These are phyloP conservation scores for Campaea margaritaria DNA, from an alignment of 2,888 invertebrate species.

Conservation along the genomic window DNA sequence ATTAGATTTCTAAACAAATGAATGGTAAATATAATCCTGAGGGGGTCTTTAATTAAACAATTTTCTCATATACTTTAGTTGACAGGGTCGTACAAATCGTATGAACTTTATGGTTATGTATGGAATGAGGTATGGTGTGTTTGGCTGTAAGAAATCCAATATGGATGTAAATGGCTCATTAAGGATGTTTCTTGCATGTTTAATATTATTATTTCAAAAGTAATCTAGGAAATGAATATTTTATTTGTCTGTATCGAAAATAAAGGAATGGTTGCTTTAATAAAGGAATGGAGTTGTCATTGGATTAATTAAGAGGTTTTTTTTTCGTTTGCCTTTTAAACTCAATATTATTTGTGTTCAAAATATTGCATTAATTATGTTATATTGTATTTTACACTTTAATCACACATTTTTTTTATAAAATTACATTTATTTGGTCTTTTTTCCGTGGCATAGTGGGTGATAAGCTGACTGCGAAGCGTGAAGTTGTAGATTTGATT, in stretches of 20 bases:
- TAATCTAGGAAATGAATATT: conserved; percentile 9
- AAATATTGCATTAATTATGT: no score
- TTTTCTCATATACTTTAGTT: conserved; percentile 53
- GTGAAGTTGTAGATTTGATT: no score
- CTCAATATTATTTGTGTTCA: no score
- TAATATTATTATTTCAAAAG: conserved; percentile 9
- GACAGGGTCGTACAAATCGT: conserved; percentile 64
- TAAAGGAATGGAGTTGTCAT: no score
- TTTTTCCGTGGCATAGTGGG: no score
- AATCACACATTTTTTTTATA: no score
- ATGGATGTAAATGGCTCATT: conserved; percentile 43
- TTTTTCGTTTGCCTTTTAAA: no score
- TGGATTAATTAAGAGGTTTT: no score
- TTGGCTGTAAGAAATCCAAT: conserved; percentile 61
- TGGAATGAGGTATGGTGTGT: conserved; percentile 57
- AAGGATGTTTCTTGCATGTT: conserved; percentile 11
- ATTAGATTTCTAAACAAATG: conserved; percentile 49
- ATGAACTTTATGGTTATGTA: conserved; percentile 57
- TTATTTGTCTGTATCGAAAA: conserved; percentile 6
- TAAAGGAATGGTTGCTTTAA: no score
- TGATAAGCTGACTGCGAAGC: no score
- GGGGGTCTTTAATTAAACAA: conserved; percentile 73
- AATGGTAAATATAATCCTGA: conserved; percentile 58
- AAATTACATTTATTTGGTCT: no score
- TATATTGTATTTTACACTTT: no score